phyloP scores from a whole-genome alignment of 1,140 invertebrate genomes.

The Hylaeus anthracinus region DNA sequence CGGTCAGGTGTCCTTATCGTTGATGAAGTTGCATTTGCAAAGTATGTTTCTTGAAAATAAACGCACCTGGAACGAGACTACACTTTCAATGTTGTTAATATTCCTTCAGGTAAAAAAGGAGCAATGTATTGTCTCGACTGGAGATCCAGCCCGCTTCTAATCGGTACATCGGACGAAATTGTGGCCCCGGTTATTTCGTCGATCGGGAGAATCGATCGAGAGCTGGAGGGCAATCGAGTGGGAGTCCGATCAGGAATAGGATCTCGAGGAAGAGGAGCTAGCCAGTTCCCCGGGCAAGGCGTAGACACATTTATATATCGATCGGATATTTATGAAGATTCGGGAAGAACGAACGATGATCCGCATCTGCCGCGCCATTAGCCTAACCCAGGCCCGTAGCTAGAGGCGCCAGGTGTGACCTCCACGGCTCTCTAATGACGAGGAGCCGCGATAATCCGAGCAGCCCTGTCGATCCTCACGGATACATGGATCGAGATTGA shows the following conservation, averaged over 20 bases:
- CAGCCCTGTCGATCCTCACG: constrained; percentile 34
- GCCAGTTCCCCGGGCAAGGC: constrained; percentile 16
- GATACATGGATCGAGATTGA: constrained; percentile 57
- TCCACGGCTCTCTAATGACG: constrained; percentile 73
- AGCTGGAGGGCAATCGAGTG: constrained; percentile 25
- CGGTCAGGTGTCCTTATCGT: background rate
- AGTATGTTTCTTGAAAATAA: too few relatives aligned
- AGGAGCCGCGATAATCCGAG: constrained; percentile 67
- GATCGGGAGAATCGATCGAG: constrained; percentile 47
- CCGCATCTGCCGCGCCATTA: constrained; percentile 74
- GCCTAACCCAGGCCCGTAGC: constrained; percentile 63
- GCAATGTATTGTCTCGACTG: constrained; percentile 1
- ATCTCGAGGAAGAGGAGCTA: constrained; percentile 22
- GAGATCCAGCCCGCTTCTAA: constrained; percentile 3
- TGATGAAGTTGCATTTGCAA: too few relatives aligned
- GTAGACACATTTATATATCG: constrained; percentile 49
- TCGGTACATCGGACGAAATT: constrained; percentile 45
- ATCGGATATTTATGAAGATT: constrained; percentile 78
- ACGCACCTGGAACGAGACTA: too few relatives aligned
- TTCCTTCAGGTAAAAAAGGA: background rate
- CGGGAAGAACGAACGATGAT: constrained; percentile 73
- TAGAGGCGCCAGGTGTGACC: constrained; percentile 78
- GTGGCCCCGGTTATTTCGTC: constrained; percentile 40
- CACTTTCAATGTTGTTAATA: background rate
- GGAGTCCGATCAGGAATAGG: constrained; percentile 42